Evolutionary conservation across 2,797 vertebrate species (phyloP), one percentile per base, ranked within the genome.

Genomic region (Chelon auratus): DNA sequence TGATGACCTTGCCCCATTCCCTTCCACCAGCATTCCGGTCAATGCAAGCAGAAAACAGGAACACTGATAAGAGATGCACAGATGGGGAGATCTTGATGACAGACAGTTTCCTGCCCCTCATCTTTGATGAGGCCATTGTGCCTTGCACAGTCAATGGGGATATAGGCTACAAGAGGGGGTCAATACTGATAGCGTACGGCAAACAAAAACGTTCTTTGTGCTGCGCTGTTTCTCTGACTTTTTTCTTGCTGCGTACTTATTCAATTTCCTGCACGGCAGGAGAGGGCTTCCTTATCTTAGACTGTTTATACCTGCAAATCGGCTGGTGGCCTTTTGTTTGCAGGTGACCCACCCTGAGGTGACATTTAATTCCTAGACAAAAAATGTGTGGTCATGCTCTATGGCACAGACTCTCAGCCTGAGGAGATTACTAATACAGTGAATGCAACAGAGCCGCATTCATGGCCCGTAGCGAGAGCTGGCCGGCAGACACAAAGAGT

Each of bases 341-440:
- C 91, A 85, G 89, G 90, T 93, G 92, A 93, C 90, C 91, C 89
- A 73, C 89, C 93, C 94, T 87, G 87, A 93, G 90, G 94, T 95
- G 93, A 93, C 94, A 96, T 95, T 95, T 95, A 95, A 95, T 95
- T 96, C 94, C 92, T 90, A 85, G 92, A 81, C 80, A 84, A 88
- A 91, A 92, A 90, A 78, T 59, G 91, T 92, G 93, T 82, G 93
- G 94, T 95, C 94, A 95, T 92, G 94, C 92, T 93, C 92, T 89
- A 92, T 87, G 89, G 93, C 93, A 89, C 91, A 88, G 89, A 88
- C 93, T 92, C 92, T 93, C 89, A 92, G 79, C 88, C 86, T 90
- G 92, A 95, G 93, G 92, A 90, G 90, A 92, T 95, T 94, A 94
- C 91, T 94, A 94, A 95, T 91, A 91, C 92, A 95, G 92, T 85